A percentile compares a stretch with the other conserved stretches of the same genome.
Conservation (phyloP, 1,140 invertebrate species). For the Cotesia chilonis region DNA sequence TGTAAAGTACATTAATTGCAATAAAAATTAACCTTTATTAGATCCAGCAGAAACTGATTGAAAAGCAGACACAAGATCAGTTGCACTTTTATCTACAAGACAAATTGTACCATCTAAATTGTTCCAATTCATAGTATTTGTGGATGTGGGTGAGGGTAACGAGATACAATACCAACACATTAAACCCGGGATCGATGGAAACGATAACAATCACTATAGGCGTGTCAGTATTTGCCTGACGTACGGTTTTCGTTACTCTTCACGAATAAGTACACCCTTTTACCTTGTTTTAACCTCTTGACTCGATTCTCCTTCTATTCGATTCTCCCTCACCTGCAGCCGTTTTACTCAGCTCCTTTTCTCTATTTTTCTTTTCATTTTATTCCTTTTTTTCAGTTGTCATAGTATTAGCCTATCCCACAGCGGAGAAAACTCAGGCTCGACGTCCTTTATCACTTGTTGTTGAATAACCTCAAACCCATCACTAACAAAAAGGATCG, state of each 20-base stretch:
- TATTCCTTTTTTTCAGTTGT: slow-evolving; percentile 18
- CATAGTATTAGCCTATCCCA: slow-evolving; percentile 6
- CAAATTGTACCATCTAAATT: slow-evolving; percentile 16
- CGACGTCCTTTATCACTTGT: slow-evolving; percentile 49
- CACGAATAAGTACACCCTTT: slow-evolving; percentile 9
- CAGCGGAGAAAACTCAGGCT: slow-evolving; percentile 31
- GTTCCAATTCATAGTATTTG: slow-evolving; percentile 20
- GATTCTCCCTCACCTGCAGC: background rate
- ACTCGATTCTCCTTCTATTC: background rate
- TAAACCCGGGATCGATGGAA: slow-evolving; percentile 25
- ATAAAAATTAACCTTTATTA: too few relatives aligned
- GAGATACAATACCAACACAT: slow-evolving; percentile 1
- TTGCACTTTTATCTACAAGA: slow-evolving; percentile 31
- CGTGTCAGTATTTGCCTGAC: slow-evolving; percentile 31
- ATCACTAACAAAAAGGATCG: slow-evolving; percentile 49
- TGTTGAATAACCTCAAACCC: slow-evolving; percentile 37
- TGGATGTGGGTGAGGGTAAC: too few relatives aligned
- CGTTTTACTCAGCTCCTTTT: slow-evolving; percentile 18
- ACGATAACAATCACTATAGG: slow-evolving; percentile 31
- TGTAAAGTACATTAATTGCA: too few relatives aligned
- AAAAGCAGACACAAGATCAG: slow-evolving; percentile 16
- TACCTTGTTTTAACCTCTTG: background rate
- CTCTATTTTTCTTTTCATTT: slow-evolving; percentile 29
- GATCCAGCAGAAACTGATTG: slow-evolving; percentile 1
- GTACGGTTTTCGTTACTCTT: slow-evolving; percentile 23